Evolutionary conservation across 2,888 invertebrate genomes (phyloP), one percentile per base, ranked within the genome.

Genomic region (Pharmacophagus antenor): DNA sequence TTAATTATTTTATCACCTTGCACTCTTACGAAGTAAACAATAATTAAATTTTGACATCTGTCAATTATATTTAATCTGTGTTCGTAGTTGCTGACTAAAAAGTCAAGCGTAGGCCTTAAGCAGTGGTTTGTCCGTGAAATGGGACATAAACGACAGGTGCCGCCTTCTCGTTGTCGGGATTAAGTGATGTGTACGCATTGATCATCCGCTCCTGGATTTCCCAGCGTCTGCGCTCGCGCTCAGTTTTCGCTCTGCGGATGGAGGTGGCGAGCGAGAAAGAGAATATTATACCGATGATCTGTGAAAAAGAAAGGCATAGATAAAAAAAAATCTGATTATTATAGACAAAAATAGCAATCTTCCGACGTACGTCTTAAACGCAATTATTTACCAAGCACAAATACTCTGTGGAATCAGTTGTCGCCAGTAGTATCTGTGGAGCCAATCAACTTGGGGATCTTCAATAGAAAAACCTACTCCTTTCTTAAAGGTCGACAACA

Each of bases 201-300:
- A 92, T 86, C 68, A 93, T 85, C 41, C 91, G 91, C 66, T 93
- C 92, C 65, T 93, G 91, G 62, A 93, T 88, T 79, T 95, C 94
- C 93, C 94, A 94, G 55, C 93, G 92, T 55, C 94, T 92, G 59
- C 94, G 93, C 72, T 94, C 94, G 42, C 94, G 93, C 69, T 95
- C 93, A 0, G 93, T 93, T 80, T 96, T 96, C 62, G 95, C 93
- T 64, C 93, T 93, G 62, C 95, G 94, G 75, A 98, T 95, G 2
- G 96, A 95, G 76, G 95, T 94, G 61, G 97, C 97, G 80, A 98
- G 88, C 86, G 96, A 95, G 81, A 96, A 95, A 1, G 98, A 96
- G 77, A 98, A 97, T 64, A 97, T 92, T 53, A 98, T 95, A 66
- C 97, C 98, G 72, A 97, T 92, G 48, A 97, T 87, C 96, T 96